Base-by-base conservation (phyloP, 2,113 vertebrate genomes). In the Tursiops truncatus region DNA sequence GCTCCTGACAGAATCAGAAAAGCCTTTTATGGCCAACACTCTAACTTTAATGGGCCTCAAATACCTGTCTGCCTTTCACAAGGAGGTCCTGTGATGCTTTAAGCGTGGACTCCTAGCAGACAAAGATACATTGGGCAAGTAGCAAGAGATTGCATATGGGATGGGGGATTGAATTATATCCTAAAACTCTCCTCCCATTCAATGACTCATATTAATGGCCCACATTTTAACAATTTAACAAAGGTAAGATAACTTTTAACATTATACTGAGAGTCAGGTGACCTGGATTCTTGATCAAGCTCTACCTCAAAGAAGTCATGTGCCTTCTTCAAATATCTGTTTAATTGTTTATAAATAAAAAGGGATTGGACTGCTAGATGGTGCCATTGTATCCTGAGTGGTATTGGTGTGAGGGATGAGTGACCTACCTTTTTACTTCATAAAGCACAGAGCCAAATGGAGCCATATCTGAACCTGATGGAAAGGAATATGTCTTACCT, bases 161-260 rank as follows among this genome's bases (percentile, higher is more conserved):
- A 74, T 38, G 11, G 33, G 28, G 2, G 17, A 58, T 23, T 93
- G 28, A 88, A 41, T 84, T 88, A 60, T n/a, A 84, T 70, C 8
- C 6, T 47, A 92, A 73, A 89, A 25, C 0, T 89, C 15, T 81
- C n/a, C 47, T 94, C 18, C 67, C 73, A 81, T 85, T 84, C 28
- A 85, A 8, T 89, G 31, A 85, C 26, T 85, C 36, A 47, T 47
- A 70, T 62, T 58, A 85, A 47, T 80, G 15, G 6, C 23, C 67
- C 53, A 58, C 65, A 53, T 74, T 96, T 92, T 85, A 89, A 68
- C 10, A 95, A 25, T 91, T 91, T 92, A 85, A 74, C 21, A 95
- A 84, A 79, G 0, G 1, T 63, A 88, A 67, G 67, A 36, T 31
- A 86, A 70, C 3, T n/a, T 74, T 62, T 68, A 68, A 44, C 23